These are phyloP conservation scores for Agrotis puta DNA, from an alignment of 2,888 invertebrate species.

Conservation along the genomic window DNA sequence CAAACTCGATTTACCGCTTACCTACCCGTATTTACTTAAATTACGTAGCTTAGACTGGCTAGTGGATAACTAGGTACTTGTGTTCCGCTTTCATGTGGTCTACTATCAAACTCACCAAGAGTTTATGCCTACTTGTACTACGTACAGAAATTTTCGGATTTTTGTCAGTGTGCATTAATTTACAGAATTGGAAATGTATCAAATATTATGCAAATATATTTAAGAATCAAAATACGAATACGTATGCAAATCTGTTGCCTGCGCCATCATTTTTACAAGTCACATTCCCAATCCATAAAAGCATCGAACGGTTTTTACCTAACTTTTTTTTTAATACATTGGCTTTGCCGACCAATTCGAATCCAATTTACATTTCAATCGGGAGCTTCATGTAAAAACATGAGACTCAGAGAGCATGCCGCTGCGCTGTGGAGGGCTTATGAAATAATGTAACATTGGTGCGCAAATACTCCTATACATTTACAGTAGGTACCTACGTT, in stretches of 20 bases:
- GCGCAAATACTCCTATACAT: slow-evolving; percentile 70
- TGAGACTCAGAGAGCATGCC: slow-evolving; percentile 78
- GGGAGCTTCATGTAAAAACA: slow-evolving; percentile 86
- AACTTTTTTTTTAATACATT: slow-evolving; percentile 80
- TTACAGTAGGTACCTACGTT: slow-evolving; percentile 55
- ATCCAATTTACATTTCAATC: slow-evolving; percentile 88
- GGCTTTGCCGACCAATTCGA: slow-evolving; percentile 86
- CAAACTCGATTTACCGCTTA: slow-evolving; percentile 44
- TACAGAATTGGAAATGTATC: slow-evolving; percentile 6
- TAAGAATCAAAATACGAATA: slow-evolving; percentile 32
- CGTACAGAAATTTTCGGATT: neutral
- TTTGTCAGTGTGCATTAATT: neutral
- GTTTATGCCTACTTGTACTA: too few species aligned
- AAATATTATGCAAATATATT: slow-evolving; percentile 33
- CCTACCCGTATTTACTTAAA: slow-evolving; percentile 49
- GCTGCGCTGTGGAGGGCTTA: slow-evolving; percentile 76
- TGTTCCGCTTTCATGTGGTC: slow-evolving; percentile 2
- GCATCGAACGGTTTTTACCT: slow-evolving; percentile 73
- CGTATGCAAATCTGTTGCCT: slow-evolving; percentile 63
- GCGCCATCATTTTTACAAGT: slow-evolving; percentile 74
- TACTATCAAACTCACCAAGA: slow-evolving; percentile 20
- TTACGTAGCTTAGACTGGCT: slow-evolving; percentile 37
- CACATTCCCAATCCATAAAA: slow-evolving; percentile 75
- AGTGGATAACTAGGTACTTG: slow-evolving; percentile 22
- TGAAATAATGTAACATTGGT: slow-evolving; percentile 80